A percentile compares a stretch with the other conserved stretches of the same genome.
Evolutionary conservation across 2,797 vertebrate species (phyloP).

Genomic region (Potorous gilbertii): DNA sequence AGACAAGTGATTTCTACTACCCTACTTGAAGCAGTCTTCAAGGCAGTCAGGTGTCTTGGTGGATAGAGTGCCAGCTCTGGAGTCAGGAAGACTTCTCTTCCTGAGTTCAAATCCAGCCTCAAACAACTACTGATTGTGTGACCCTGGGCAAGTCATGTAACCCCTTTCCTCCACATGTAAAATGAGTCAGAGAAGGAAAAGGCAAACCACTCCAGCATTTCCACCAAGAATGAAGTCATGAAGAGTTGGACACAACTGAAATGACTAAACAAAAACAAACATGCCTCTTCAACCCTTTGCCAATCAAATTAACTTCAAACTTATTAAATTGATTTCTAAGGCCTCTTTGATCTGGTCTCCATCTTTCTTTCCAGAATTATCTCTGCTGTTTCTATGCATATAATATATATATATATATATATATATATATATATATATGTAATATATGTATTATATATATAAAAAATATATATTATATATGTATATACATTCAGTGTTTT

Average conservation of each 20-base stretch:
- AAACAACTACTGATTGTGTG: not conserved
- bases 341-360: not conserved
- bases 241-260: not conserved
- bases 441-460: too few species aligned
- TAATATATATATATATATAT: too few species aligned
- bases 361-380: not conserved
- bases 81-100: not conserved
- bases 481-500: not conserved
- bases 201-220: not conserved
- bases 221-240: not conserved
- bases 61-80: not conserved
- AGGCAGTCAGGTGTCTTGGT: not conserved
- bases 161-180: not conserved
- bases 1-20: not conserved
- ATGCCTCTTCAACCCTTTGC: not conserved
- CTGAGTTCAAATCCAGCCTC: not conserved
- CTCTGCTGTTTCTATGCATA: not conserved
- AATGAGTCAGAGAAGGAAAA: not conserved
- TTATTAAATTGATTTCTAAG: not conserved
- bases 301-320: not conserved
- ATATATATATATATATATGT: too few species aligned
- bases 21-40: not conserved
- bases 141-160: not conserved
- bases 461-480: too few species aligned
- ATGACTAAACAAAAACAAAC: not conserved